A percentile compares a stretch with the other conserved stretches of the same genome.
Conservation (phyloP, 2,888 invertebrate species). For the Cheilosia grossa region DNA sequence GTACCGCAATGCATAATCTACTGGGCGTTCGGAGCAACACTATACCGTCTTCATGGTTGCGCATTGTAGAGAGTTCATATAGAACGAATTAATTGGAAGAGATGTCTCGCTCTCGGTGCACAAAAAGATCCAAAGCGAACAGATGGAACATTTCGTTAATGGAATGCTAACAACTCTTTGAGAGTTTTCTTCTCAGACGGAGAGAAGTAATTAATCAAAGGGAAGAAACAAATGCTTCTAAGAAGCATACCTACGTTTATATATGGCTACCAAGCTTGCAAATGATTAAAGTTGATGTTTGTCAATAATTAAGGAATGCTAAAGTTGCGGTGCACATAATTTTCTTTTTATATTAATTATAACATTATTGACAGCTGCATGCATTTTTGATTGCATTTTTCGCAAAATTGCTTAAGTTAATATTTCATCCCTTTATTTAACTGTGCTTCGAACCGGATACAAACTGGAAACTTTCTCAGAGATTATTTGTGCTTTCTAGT, state of each 20-base stretch:
- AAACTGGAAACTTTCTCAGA: too few relatives aligned
- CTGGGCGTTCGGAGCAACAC: conserved; percentile 47
- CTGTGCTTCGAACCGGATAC: too few relatives aligned
- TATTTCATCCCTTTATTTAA: too few relatives aligned
- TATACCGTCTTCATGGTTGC: conserved; percentile 5
- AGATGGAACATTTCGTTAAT: conserved; percentile 65
- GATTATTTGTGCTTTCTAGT: too few relatives aligned
- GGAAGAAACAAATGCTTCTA: conserved; percentile 32
- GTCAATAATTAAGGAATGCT: background rate
- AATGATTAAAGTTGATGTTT: background rate
- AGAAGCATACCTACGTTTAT: conserved; percentile 35
- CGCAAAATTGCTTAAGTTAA: too few relatives aligned
- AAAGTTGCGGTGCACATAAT: too few relatives aligned
- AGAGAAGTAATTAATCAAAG: conserved; percentile 38
- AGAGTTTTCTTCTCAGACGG: conserved; percentile 35
- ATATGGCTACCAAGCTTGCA: conserved; percentile 2
- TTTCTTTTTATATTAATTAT: too few relatives aligned
- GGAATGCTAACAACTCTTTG: conserved; percentile 65
- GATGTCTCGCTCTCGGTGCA: conserved; percentile 45
- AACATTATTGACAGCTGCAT: too few relatives aligned
- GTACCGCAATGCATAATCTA: conserved; percentile 36
- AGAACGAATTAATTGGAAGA: conserved; percentile 65
- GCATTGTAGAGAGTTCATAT: conserved; percentile 40
- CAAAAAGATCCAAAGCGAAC: conserved; percentile 54
- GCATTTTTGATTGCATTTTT: too few relatives aligned